These are phyloP conservation scores for Smittia sp. DNA, from an alignment of 2,888 invertebrate genomes.

Conservation along the genomic window DNA sequence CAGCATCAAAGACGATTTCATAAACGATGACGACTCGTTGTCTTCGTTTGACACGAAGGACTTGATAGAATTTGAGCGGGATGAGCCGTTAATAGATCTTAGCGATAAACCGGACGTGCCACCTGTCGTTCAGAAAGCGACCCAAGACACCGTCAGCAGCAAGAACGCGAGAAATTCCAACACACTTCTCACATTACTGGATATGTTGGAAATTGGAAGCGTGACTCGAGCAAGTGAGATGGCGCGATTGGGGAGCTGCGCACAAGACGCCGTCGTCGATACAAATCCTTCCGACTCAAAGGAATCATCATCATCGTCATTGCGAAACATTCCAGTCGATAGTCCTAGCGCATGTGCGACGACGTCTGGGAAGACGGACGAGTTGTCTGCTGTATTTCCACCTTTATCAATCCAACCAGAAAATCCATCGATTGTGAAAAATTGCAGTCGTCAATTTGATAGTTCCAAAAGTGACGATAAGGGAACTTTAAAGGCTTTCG, in stretches of 20 bases:
- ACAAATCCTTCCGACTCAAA: conserved; percentile 16
- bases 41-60: conserved; percentile 13
- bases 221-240: conserved; percentile 2
- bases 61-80: conserved; percentile 31
- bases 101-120: conserved; percentile 16
- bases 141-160: conserved; percentile 27
- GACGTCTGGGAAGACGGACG: conserved; percentile 28
- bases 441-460: neutral
- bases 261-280: conserved; percentile 1
- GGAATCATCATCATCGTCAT: conserved; percentile 37
- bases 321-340: conserved; percentile 28
- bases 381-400: conserved; percentile 30
- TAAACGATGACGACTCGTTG: neutral
- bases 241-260: conserved; percentile 33
- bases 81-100: conserved; percentile 35
- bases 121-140: neutral
- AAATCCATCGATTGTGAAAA: conserved; percentile 41
- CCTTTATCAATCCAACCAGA: conserved; percentile 40
- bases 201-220: conserved; percentile 37
- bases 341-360: conserved; percentile 32
- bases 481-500: neutral
- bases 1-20: conserved; percentile 2
- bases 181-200: conserved; percentile 26
- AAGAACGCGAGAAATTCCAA: conserved; percentile 38
- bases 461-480: neutral